Evolutionary conservation across 2,888 invertebrate species (phyloP), one percentile per base, ranked within the genome.

Genomic region (Oscheius sp.): DNA sequence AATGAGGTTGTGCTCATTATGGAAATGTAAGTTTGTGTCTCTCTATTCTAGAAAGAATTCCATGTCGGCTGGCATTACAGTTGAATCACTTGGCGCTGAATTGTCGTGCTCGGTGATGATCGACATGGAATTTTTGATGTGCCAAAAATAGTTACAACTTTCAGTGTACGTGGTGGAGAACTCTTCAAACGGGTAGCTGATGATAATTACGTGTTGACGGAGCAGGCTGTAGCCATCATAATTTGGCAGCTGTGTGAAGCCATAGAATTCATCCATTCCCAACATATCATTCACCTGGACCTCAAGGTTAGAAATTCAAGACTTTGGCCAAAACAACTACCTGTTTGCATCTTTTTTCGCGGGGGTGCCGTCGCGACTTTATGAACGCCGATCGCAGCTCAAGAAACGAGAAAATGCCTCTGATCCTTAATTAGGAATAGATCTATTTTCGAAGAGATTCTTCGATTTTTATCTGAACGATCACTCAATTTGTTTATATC

Each of bases 111-210:
- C 21, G 21, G 21, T 9, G n/a, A 47, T 29, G 32, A 48, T 29
- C n/a, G 53, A 29, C n/a, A 53, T 21, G 53, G 60, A 60, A 35
- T 33, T 53, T 50, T 53, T 4, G 53, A 13, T 3, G 53, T 53
- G n/a, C 53, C n/a, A 60, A 13, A 42, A 63, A 63, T 33, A 32
- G 21, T 42, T 48, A 21, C 32, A 48, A 13, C 50, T 77, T 92
- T 62, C 92, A 99, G 99, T 88, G 96, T 99, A 86, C 94, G 94
- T 89, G 99, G 99, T 9, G 99, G 99, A 1, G 99, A 99, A 91
- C 91, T 99, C 58, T 99, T 99, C 90, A 99, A 99, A 90, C 92
- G 99, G 71, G 97, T 99, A 35, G 97, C 99, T 79, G 96, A 96
- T 88, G 99, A 99, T 89, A 96, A 96, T 90, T 99, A 98, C 89